Conservation (phyloP, 37 sponge, comb jelly and placozoan species). For the Hexactinellida sp. region DNA sequence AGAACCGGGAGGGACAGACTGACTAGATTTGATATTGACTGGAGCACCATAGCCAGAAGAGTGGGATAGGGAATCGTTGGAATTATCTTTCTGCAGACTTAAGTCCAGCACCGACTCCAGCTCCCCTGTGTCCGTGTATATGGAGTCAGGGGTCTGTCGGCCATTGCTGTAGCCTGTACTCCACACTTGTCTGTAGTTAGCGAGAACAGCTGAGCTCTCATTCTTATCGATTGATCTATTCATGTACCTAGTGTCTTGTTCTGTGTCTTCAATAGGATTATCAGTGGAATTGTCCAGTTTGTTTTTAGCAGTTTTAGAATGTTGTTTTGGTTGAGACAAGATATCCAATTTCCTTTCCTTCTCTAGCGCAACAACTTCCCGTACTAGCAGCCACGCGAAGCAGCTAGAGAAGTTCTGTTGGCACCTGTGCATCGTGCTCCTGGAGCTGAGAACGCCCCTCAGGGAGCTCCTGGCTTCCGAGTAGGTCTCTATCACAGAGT, state of each 20-base stretch:
- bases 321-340: neutral
- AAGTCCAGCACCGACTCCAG: neutral
- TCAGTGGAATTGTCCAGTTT: neutral
- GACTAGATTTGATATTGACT: neutral
- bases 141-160: neutral
- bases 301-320: neutral
- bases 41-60: too few species aligned
- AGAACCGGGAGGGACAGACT: neutral
- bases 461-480: constrained; percentile 69
- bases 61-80: neutral
- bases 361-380: neutral
- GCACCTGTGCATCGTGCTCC: neutral
- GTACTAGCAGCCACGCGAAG: neutral
- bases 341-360: neutral
- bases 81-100: neutral
- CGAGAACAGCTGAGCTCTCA: neutral
- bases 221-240: neutral
- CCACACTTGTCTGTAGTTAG: neutral
- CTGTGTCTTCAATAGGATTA: neutral
- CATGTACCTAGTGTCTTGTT: neutral
- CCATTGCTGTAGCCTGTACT: neutral
- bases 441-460: neutral
- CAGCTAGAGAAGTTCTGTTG: neutral
- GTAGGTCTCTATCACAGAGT: constrained; percentile 42
- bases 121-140: neutral